phyloP scores from a whole-genome alignment of 2,797 vertebrate species.

The Corythornis leucogaster region DNA sequence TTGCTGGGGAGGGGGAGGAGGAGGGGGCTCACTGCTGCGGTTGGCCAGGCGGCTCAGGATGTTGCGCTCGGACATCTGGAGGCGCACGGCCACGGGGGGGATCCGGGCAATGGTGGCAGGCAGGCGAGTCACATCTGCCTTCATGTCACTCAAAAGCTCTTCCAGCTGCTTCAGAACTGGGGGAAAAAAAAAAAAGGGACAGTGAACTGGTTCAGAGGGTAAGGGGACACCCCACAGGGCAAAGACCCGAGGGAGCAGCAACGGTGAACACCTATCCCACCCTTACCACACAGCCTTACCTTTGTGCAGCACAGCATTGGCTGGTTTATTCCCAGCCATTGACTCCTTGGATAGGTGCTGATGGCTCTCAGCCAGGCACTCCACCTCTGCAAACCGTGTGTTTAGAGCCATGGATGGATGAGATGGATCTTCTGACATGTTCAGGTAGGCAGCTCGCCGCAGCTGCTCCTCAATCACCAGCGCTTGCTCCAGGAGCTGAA shows the following conservation, averaged over 20 bases:
- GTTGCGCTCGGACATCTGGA: constrained; percentile 98
- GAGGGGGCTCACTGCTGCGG: constrained; percentile 89
- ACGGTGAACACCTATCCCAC: not conserved
- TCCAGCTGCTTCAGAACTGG: constrained; percentile 98
- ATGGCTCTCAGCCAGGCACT: constrained; percentile 96
- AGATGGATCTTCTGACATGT: constrained; percentile 97
- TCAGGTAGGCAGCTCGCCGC: constrained; percentile 94
- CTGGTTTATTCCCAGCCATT: constrained; percentile 98
- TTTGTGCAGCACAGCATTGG: constrained; percentile 98
- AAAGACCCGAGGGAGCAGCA: not conserved
- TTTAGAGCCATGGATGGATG: constrained; percentile 99
- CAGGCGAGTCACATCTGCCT: constrained; percentile 95
- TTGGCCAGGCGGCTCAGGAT: constrained; percentile 97
- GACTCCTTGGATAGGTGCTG: constrained; percentile 99
- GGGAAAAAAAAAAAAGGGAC: constrained; percentile 2
- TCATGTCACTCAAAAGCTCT: constrained; percentile 98
- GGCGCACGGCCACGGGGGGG: constrained; percentile 93
- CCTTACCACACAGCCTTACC: constrained; percentile 77
- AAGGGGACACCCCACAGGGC: not conserved
- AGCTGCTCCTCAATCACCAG: constrained; percentile 97
- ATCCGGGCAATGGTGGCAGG: constrained; percentile 97
- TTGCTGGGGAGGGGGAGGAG: constrained; percentile 85
- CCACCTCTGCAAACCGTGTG: constrained; percentile 96
- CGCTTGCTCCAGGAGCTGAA: constrained; percentile 93
- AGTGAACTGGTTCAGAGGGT: not conserved